Percentiles rank a stretch among this genome's conserved stretches.
These are phyloP conservation scores for Rhynchopsitta pachyrhyncha DNA, from an alignment of 2,113 vertebrate genomes.

Conservation along the genomic window DNA sequence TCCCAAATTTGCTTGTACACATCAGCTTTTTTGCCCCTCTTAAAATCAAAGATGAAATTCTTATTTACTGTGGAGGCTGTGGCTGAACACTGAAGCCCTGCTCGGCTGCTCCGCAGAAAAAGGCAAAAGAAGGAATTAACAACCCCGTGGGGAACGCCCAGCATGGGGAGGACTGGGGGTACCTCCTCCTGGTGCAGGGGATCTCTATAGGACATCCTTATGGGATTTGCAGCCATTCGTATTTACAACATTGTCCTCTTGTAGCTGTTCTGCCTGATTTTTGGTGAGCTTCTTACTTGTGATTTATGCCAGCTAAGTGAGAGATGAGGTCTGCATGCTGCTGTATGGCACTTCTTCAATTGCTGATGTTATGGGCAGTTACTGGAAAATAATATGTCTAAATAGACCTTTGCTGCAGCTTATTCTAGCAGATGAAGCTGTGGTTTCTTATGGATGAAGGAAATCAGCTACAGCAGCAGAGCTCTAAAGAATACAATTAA, in stretches of 20 bases:
- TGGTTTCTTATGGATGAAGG: not conserved
- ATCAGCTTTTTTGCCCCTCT: not conserved
- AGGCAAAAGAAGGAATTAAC: not conserved
- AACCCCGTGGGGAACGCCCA: not conserved
- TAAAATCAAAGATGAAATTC: not conserved
- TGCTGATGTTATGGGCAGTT: not conserved
- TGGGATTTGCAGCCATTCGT: rapidly evolving
- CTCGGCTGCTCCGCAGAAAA: not conserved
- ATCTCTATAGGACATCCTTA: not conserved
- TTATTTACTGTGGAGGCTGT: not conserved
- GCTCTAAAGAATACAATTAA: not conserved
- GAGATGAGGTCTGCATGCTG: not conserved
- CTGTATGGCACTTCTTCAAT: not conserved
- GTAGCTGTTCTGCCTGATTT: not conserved
- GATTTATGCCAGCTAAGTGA: not conserved
- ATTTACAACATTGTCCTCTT: not conserved
- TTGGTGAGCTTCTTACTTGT: not conserved
- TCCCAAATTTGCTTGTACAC: not conserved
- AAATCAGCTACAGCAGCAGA: not conserved
- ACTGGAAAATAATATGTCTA: not conserved
- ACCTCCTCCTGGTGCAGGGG: not conserved
- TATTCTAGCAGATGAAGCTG: rapidly evolving
- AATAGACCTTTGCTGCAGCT: not conserved
- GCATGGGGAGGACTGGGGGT: not conserved
- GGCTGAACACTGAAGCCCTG: rapidly evolving